phyloP scores from a whole-genome alignment of 2,888 invertebrate species.

The Macrophya annulata region DNA sequence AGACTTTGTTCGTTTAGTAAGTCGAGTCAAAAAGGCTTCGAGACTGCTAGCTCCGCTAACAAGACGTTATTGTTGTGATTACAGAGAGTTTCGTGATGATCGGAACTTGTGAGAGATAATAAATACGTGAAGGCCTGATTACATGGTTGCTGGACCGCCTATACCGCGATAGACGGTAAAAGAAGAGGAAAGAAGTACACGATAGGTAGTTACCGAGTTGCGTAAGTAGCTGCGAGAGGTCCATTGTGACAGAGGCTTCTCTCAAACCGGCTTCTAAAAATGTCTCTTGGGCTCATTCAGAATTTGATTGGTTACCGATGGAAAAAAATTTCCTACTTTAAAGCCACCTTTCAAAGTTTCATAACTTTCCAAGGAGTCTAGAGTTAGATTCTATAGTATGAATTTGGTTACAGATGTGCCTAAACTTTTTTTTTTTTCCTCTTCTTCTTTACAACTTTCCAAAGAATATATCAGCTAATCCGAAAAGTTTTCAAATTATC shows the following conservation, averaged over 20 bases:
- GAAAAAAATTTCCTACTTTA: slow-evolving; percentile 19
- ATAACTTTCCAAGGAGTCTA: slow-evolving; percentile 38
- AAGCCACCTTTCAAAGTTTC: slow-evolving; percentile 40
- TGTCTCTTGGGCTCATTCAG: slow-evolving; percentile 47
- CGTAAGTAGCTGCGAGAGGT: slow-evolving; percentile 30
- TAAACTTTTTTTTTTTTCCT: neutral
- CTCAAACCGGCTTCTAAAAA: slow-evolving; percentile 8
- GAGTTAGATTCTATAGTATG: neutral
- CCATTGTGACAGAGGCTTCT: slow-evolving; percentile 45
- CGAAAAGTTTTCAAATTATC: slow-evolving; percentile 1
- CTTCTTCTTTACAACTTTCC: too few relatives aligned
- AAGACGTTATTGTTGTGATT: slow-evolving; percentile 73
- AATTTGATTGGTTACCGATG: slow-evolving; percentile 45
- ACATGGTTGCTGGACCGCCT: slow-evolving; percentile 30
- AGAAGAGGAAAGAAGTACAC: slow-evolving; percentile 11
- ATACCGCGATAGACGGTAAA: slow-evolving; percentile 5
- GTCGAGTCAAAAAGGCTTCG: neutral
- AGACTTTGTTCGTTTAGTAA: neutral
- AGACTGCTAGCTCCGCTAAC: slow-evolving; percentile 62
- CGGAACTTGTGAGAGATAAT: slow-evolving; percentile 47
- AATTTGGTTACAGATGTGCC: neutral
- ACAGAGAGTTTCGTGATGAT: slow-evolving; percentile 56
- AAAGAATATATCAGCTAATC: neutral
- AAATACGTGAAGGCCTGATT: slow-evolving; percentile 51
- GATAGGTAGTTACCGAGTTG: slow-evolving; percentile 22